These are phyloP conservation scores for Drosophila ezoana DNA, from an alignment of 2,888 invertebrate species.

Conservation along the genomic window DNA sequence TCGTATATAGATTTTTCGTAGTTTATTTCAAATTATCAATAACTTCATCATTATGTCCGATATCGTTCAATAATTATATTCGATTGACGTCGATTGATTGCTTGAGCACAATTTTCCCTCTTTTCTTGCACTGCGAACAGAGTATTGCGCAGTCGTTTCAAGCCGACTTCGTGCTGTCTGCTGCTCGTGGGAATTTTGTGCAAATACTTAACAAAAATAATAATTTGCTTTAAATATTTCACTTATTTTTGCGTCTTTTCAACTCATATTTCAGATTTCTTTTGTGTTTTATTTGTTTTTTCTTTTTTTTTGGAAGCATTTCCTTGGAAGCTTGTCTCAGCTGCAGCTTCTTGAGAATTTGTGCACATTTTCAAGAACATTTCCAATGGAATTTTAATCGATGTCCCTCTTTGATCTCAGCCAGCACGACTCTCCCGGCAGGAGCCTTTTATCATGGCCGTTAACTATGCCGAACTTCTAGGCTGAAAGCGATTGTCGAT, in stretches of 20 bases:
- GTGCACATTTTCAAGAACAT: slow-evolving; percentile 27
- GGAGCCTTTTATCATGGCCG: slow-evolving; percentile 31
- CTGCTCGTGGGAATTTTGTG: background rate
- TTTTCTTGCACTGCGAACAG: background rate
- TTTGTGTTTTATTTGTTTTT: background rate
- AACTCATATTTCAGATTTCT: background rate
- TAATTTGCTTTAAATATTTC: slow-evolving; percentile 1
- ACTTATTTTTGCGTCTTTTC: background rate
- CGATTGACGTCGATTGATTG: no score
- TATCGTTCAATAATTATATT: no score
- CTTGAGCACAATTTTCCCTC: no score
- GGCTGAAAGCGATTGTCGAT: slow-evolving; percentile 23
- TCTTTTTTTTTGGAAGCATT: slow-evolving; percentile 1
- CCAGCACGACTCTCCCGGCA: slow-evolving; percentile 25
- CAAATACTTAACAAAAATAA: background rate
- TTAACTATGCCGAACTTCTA: slow-evolving; percentile 39
- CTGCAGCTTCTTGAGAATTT: slow-evolving; percentile 24
- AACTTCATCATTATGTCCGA: no score
- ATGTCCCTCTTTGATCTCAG: slow-evolving; percentile 64
- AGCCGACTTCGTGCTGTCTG: background rate
- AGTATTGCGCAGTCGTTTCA: background rate
- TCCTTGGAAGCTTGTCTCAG: slow-evolving; percentile 13
- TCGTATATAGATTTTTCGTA: no score
- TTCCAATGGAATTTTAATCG: slow-evolving; percentile 66
- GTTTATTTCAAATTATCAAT: no score